A percentile compares a stretch with the other conserved stretches of the same genome.
These are phyloP conservation scores for Drosophila vallismaia DNA, from an alignment of 2,888 invertebrate species.

Conservation along the genomic window DNA sequence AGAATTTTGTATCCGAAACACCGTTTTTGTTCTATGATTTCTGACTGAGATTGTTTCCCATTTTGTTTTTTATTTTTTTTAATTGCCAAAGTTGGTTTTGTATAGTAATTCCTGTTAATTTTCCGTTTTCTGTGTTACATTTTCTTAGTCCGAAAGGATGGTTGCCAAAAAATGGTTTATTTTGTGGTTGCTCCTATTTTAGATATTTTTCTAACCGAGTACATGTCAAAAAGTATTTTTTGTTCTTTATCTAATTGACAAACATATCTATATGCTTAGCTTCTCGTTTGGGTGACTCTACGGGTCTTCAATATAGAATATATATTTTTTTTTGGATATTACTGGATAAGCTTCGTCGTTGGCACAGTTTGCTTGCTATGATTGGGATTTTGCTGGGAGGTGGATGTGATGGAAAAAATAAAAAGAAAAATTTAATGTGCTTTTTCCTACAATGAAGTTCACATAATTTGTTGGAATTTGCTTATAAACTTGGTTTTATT, in stretches of 20 bases:
- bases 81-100: constrained; percentile 52
- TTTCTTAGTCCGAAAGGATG: constrained; percentile 61
- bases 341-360: constrained; percentile 50
- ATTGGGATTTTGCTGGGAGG: constrained; percentile 28
- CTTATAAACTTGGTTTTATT: constrained; percentile 75
- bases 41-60: constrained; percentile 34
- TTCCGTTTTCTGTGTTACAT: constrained; percentile 36
- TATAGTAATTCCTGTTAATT: constrained; percentile 46
- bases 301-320: constrained; percentile 5
- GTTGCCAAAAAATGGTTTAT: constrained; percentile 53
- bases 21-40: constrained; percentile 63
- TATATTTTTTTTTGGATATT: constrained; percentile 26
- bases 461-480: constrained; percentile 46
- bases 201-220: constrained; percentile 32
- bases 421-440: constrained; percentile 25
- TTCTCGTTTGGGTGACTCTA: constrained; percentile 1
- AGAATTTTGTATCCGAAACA: constrained; percentile 84
- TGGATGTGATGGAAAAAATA: constrained; percentile 12
- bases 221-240: constrained; percentile 31
- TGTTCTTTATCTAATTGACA: constrained; percentile 66
- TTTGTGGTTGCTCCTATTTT: constrained; percentile 23
- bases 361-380: constrained; percentile 65
- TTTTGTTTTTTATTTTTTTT: constrained; percentile 39
- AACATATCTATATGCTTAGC: constrained; percentile 20
- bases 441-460: constrained; percentile 56